Conservation (phyloP, 2,797 vertebrate species). For the Coendou prehensilis region DNA sequence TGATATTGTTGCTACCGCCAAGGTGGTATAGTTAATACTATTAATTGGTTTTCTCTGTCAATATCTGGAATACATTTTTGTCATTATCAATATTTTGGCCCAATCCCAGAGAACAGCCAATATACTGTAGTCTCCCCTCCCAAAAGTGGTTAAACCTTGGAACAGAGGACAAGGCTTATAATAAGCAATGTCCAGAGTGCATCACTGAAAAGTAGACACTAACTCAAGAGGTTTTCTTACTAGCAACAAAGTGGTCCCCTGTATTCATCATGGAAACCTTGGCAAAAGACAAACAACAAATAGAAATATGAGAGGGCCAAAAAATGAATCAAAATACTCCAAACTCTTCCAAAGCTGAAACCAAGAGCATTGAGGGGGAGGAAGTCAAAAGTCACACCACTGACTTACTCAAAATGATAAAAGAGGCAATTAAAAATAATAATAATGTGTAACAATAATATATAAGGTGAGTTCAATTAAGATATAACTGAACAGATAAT, state of each 20-base stretch:
- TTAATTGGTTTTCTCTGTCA: neutral
- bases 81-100: neutral
- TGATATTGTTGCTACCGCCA: neutral
- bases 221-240: neutral
- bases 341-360: neutral
- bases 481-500: neutral
- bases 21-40: neutral
- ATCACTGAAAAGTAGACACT: too few species aligned
- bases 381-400: neutral
- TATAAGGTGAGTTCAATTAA: neutral
- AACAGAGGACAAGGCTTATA: neutral
- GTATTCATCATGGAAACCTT: neutral
- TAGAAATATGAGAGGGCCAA: neutral
- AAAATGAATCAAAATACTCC: neutral
- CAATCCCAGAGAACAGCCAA: neutral
- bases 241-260: neutral
- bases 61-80: neutral
- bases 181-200: neutral
- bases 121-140: neutral
- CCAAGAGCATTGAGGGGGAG: neutral
- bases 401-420: neutral
- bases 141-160: neutral
- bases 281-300: neutral
- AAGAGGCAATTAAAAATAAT: neutral
- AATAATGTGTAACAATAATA: neutral